Percentiles rank a stretch among this genome's conserved stretches.
phyloP scores from a whole-genome alignment of 2,888 invertebrate species.

The Harpalus rubripes region DNA sequence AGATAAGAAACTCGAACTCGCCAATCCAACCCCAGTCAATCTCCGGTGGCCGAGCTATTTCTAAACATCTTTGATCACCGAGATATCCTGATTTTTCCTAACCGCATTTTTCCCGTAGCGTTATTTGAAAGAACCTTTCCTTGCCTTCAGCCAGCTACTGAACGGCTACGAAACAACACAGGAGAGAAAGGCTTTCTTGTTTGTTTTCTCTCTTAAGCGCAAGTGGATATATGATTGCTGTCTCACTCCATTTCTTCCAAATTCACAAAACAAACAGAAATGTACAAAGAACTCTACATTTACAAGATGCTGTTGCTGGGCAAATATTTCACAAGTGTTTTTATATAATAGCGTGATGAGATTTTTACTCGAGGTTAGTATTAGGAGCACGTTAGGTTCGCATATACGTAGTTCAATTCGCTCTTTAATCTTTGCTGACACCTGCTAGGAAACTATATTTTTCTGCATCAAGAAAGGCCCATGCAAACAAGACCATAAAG shows the following conservation, averaged over 20 bases:
- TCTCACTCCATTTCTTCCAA: constrained; percentile 3
- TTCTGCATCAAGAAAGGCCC: too few relatives aligned
- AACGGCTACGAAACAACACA: constrained; percentile 57
- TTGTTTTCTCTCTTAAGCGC: constrained; percentile 13
- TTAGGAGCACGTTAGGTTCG: too few relatives aligned
- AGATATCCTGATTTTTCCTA: constrained; percentile 66
- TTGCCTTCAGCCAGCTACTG: constrained; percentile 50
- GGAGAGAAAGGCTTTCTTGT: constrained; percentile 32
- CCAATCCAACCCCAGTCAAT: constrained; percentile 63
- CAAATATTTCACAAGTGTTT: constrained; percentile 21
- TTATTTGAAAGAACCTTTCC: constrained; percentile 62
- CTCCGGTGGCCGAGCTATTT: constrained; percentile 60
- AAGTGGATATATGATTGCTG: neutral
- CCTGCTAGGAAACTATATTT: too few relatives aligned
- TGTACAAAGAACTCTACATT: constrained; percentile 37
- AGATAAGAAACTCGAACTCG: constrained; percentile 52
- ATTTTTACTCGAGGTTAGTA: too few relatives aligned
- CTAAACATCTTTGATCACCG: constrained; percentile 66
- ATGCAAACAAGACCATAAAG: too few relatives aligned
- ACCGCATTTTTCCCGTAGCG: constrained; percentile 59
- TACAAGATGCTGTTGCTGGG: constrained; percentile 9
- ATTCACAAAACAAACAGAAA: constrained; percentile 52
- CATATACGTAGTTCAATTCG: too few relatives aligned
- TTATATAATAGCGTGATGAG: neutral
- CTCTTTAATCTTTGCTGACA: too few relatives aligned